Percentiles rank a stretch among this genome's conserved stretches.
phyloP scores from a whole-genome alignment of 2,113 vertebrate species.

The Lucifuga dentata region DNA sequence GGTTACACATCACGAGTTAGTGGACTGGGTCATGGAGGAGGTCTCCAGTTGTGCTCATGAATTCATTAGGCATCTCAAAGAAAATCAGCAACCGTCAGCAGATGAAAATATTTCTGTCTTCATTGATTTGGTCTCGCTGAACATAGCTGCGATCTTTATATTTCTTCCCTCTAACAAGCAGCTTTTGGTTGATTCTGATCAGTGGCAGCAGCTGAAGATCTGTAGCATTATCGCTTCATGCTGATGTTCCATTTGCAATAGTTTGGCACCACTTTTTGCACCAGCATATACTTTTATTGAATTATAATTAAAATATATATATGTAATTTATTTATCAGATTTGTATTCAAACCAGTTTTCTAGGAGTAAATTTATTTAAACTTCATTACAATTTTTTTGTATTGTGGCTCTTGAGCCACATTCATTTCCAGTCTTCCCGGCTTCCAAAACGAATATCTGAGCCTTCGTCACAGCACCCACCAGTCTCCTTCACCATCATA shows the following conservation, averaged over 20 bases:
- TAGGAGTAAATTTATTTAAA: too few relatives aligned
- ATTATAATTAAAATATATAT: too few relatives aligned
- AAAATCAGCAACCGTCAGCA: not conserved
- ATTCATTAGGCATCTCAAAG: slow-evolving; percentile 34
- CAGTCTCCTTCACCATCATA: too few relatives aligned
- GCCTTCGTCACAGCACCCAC: not conserved
- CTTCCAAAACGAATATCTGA: not conserved
- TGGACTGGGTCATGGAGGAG: slow-evolving; percentile 23
- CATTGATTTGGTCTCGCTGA: too few relatives aligned
- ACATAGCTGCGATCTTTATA: too few relatives aligned
- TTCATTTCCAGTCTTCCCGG: not conserved
- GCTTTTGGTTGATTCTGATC: not conserved
- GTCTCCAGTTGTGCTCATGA: slow-evolving; percentile 26
- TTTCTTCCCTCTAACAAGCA: not conserved
- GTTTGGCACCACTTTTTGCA: not conserved
- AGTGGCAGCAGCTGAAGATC: not conserved
- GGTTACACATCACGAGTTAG: slow-evolving; percentile 62
- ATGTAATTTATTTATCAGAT: too few relatives aligned
- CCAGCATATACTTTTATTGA: too few relatives aligned
- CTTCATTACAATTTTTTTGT: too few relatives aligned
- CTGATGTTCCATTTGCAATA: not conserved
- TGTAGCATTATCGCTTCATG: not conserved
- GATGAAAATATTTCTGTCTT: too few relatives aligned
- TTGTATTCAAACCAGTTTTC: not conserved
- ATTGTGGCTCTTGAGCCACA: not conserved